Base-by-base conservation (phyloP, 1,140 invertebrate species). In the Potamilus streckersoni region DNA sequence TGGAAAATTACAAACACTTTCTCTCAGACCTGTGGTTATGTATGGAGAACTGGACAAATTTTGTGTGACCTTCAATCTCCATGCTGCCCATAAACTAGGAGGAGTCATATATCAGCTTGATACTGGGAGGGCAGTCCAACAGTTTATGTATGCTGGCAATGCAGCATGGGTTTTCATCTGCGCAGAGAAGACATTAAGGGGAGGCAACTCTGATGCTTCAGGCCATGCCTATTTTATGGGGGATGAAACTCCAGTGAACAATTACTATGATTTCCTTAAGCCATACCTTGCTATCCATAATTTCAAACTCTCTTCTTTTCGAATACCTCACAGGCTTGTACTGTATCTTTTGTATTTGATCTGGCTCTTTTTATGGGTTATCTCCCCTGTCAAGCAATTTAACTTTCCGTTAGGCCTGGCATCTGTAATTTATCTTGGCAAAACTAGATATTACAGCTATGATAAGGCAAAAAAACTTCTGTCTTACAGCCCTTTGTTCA, bases 31-130 rank as follows among this genome's bases (percentile, higher is more conserved):
- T 20, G 92, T 93, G 5, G 85, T 93, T 6, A 91, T 93, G 62
- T 94, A 94, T 79, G 94, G 94, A 4, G 93, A 94, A 84, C 90
- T 92, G 61, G 94, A 94, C 83, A 88, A 90, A 0, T 91, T 90
- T 69, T 93, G 93, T 76, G 87, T 94, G 0, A 91, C 92, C 0
- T 77, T 85, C 49, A 83, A 92, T 19, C 83, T 94, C 8, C 87
- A 87, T 55, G 85, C 91, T 49, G 91, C 93, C 3, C 90, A 92
- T 27, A 85, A 86, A 11, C 84, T 86, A 15, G 87, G 88, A 19
- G 92, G 92, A 61, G 86, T 82, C 13, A 87, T 94, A 38, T 89
- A 89, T 0, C 86, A 83, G 74, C 81, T 91, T 0, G 88, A 89
- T 49, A 80, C 85, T 67, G 84, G 87, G 5, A 81, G 78, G 31